These are phyloP conservation scores for Eurytemora carolleeae DNA, from an alignment of 1,140 invertebrate species.

Conservation along the genomic window DNA sequence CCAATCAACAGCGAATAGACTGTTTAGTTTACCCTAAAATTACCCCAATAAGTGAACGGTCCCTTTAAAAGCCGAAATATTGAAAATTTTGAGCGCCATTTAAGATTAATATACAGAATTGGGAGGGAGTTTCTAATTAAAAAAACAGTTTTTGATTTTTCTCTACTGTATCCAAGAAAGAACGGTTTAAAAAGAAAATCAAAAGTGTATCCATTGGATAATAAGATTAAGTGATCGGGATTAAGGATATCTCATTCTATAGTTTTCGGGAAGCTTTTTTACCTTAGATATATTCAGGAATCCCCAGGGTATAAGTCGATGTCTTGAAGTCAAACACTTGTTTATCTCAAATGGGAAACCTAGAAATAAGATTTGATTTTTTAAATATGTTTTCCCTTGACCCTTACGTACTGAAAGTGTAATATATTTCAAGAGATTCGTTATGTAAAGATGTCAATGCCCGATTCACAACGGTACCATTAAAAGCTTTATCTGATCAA, in stretches of 20 bases:
- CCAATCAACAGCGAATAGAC: too few species aligned
- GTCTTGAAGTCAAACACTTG: not conserved
- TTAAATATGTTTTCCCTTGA: not conserved
- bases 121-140: too few species aligned
- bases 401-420: not conserved
- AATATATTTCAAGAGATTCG: too few species aligned
- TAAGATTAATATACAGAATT: too few species aligned
- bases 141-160: not conserved
- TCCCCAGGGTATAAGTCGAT: not conserved
- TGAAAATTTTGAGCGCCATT: too few species aligned
- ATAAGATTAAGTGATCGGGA: not conserved
- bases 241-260: too few species aligned
- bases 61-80: too few species aligned
- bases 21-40: too few species aligned
- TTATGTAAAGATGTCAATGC: not conserved
- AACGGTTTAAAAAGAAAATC: not conserved
- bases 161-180: not conserved
- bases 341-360: not conserved
- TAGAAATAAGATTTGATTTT: not conserved
- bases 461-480: not conserved
- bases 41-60: too few species aligned
- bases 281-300: not conserved
- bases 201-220: not conserved
- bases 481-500: not conserved
- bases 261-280: too few species aligned